Evolutionary conservation across 2,113 vertebrate species (phyloP).

Genomic region (Varanus salvator): DNA sequence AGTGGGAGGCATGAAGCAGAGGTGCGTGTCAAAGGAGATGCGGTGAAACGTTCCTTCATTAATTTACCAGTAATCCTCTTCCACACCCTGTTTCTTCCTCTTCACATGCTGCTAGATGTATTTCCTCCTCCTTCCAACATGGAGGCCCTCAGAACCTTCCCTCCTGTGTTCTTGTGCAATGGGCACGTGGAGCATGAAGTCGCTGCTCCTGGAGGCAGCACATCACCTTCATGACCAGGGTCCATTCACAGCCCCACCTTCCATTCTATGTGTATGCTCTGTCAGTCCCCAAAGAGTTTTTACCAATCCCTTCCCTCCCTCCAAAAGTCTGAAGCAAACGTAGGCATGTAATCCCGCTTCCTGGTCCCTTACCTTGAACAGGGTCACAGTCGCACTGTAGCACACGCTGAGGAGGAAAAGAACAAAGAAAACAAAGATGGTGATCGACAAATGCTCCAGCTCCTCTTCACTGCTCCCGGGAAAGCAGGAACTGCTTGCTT

Average conservation of each 20-base stretch:
- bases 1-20: too few relatives aligned
- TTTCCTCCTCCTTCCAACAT: neutral
- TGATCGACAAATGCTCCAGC: constrained; percentile 70
- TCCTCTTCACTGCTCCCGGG: constrained; percentile 7
- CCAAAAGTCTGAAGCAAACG: neutral
- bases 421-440: constrained; percentile 39
- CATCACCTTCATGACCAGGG: too few relatives aligned
- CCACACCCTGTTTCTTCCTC: too few relatives aligned
- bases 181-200: neutral
- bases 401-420: constrained; percentile 87
- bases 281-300: neutral
- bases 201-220: too few relatives aligned
- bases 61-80: neutral
- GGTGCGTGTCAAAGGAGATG: neutral
- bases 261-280: neutral
- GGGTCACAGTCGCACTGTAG: constrained; percentile 82
- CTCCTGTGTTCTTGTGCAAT: too few relatives aligned
- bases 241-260: too few relatives aligned
- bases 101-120: neutral
- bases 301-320: neutral
- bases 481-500: too few relatives aligned
- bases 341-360: neutral
- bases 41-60: neutral
- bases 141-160: too few relatives aligned
- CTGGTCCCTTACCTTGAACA: constrained; percentile 70